phyloP scores from a whole-genome alignment of 2,888 invertebrate species.

The Andrena marginata region DNA sequence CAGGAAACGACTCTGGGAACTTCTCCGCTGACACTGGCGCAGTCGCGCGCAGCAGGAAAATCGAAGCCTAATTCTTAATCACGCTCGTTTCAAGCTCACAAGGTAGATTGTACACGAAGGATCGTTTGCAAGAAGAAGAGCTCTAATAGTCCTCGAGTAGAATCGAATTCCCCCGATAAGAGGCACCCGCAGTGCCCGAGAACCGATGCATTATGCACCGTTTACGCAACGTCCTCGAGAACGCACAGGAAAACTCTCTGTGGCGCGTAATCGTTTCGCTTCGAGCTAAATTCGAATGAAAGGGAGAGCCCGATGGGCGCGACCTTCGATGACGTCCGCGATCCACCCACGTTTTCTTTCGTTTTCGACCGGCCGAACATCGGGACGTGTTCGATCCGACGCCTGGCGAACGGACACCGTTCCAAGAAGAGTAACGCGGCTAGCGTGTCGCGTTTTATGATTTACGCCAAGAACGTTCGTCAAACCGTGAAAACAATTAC shows the following conservation, averaged over 20 bases:
- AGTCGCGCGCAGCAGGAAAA: too few species aligned
- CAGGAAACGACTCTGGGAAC: neutral
- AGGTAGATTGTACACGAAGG: too few species aligned
- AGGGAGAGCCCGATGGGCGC: conserved; percentile 36
- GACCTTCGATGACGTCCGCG: conserved; percentile 35
- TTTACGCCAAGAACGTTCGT: conserved; percentile 38
- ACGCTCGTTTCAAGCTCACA: too few species aligned
- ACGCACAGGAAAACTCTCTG: neutral
- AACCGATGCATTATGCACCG: conserved; percentile 23
- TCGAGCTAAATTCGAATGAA: conserved; percentile 59
- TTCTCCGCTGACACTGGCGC: too few species aligned
- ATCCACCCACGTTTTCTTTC: conserved; percentile 21
- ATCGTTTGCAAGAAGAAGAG: too few species aligned
- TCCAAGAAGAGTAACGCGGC: conserved; percentile 39
- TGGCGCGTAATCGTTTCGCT: conserved; percentile 33
- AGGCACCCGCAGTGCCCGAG: neutral
- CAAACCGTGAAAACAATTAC: conserved; percentile 27
- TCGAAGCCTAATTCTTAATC: too few species aligned
- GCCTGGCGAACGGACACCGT: neutral
- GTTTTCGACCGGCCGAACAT: neutral
- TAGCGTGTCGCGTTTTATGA: conserved; percentile 6
- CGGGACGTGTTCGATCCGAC: neutral
- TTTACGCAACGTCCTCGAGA: conserved; percentile 42
- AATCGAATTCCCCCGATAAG: neutral
- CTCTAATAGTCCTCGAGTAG: too few species aligned